These are phyloP conservation scores for Bolinopsis microptera DNA, from an alignment of 37 sponge, comb jelly and placozoan species.

Conservation along the genomic window DNA sequence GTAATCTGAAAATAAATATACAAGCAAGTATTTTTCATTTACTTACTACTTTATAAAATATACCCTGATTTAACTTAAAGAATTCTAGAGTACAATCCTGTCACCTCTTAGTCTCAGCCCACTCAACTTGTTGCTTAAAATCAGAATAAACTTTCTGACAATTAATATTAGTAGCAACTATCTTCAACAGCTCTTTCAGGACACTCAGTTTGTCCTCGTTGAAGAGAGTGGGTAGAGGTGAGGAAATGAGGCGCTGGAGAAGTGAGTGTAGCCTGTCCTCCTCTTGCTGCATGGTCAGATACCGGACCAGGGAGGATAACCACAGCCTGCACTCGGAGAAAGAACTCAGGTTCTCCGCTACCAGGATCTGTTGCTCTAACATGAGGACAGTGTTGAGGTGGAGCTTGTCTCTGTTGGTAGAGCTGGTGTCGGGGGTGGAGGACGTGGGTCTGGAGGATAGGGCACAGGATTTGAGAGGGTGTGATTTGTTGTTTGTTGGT, in stretches of 20 bases:
- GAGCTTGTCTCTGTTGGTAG: not conserved
- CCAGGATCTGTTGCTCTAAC: conserved; percentile 73
- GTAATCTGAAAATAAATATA: no score
- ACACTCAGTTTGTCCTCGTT: conserved; percentile 68
- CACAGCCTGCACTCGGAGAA: conserved; percentile 75
- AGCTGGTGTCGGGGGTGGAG: not conserved
- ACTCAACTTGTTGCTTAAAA: conserved; percentile 70
- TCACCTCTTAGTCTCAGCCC: conserved; percentile 25
- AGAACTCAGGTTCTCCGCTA: conserved; percentile 67
- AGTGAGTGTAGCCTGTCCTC: conserved; percentile 73
- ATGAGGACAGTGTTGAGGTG: conserved; percentile 10
- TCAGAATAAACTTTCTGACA: conserved; percentile 80
- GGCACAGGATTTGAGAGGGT: not conserved
- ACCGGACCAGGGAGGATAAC: conserved; percentile 72
- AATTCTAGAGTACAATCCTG: no score
- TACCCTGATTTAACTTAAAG: no score
- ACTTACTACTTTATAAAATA: no score
- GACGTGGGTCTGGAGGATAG: not conserved
- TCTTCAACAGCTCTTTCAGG: conserved; percentile 68
- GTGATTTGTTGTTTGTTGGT: conserved; percentile 22
- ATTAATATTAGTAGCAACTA: conserved; percentile 70
- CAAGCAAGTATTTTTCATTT: no score
- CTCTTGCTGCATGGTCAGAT: conserved; percentile 69
- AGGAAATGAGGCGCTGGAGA: conserved; percentile 66
- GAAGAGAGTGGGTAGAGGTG: conserved; percentile 45